Conservation (phyloP, 2,113 vertebrate species). For the Ariopsis seemanni region DNA sequence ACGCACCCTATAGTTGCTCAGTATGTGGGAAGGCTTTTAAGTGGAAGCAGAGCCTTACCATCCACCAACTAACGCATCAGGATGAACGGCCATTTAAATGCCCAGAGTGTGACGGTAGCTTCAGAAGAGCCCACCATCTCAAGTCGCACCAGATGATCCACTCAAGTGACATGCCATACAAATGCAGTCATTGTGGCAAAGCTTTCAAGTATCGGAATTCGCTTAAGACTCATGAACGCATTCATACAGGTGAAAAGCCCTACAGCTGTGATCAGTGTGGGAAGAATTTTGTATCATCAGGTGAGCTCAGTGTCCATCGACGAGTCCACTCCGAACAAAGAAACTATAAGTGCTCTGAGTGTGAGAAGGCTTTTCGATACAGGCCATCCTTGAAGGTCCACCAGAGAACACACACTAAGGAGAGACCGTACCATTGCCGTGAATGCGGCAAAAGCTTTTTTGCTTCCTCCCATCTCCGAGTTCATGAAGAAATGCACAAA, state of each 20-base stretch:
- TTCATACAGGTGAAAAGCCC: constrained; percentile 54
- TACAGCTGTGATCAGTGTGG: constrained; percentile 33
- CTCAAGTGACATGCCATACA: constrained; percentile 62
- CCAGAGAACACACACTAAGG: constrained; percentile 12
- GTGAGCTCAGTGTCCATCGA: neutral
- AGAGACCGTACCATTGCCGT: constrained; percentile 40
- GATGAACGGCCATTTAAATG: constrained; percentile 67
- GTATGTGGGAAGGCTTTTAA: constrained; percentile 69
- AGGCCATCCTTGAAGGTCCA: neutral
- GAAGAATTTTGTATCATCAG: neutral
- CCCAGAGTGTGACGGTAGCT: constrained; percentile 68
- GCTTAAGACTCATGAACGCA: constrained; percentile 69
- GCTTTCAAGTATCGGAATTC: constrained; percentile 63
- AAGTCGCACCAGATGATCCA: constrained; percentile 31
- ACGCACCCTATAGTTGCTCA: constrained; percentile 65
- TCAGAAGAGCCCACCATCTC: constrained; percentile 58
- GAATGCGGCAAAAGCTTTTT: constrained; percentile 20
- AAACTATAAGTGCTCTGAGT: neutral
- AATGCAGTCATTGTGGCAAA: constrained; percentile 68
- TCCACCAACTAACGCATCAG: constrained; percentile 69
- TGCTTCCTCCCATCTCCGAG: neutral
- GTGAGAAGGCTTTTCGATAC: neutral
- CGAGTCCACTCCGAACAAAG: neutral
- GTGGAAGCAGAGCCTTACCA: constrained; percentile 64
- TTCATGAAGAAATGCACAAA: constrained; percentile 7